Percentiles rank a stretch among this genome's conserved stretches.
Evolutionary conservation across 2,113 vertebrate species (phyloP).

Genomic region (Promerops cafer): DNA sequence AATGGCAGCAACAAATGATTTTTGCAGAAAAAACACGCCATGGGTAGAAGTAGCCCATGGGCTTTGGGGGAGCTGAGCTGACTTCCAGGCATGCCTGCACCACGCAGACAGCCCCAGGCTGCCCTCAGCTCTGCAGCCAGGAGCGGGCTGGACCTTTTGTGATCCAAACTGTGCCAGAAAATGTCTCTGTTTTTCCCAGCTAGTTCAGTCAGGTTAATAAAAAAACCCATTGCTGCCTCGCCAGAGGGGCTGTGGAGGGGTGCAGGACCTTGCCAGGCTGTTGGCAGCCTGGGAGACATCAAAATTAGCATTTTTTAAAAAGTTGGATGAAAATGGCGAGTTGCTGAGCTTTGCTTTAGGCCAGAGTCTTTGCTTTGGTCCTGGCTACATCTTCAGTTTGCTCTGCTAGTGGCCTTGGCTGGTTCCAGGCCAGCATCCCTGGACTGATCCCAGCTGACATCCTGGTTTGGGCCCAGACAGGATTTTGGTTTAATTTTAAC

Average conservation of each 20-base stretch:
- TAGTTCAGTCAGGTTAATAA: not conserved
- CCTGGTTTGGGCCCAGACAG: not conserved
- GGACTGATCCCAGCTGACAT: not conserved
- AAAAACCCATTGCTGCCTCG: fast-evolving
- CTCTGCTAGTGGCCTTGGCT: not conserved
- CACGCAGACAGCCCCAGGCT: not conserved
- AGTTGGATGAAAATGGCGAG: not conserved
- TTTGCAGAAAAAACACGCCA: fast-evolving
- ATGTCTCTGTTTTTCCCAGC: not conserved
- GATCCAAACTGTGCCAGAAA: not conserved
- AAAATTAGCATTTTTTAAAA: not conserved
- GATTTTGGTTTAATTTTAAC: not conserved
- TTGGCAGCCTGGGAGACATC: not conserved
- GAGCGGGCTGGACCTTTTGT: not conserved
- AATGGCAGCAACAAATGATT: fast-evolving
- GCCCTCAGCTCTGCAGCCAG: not conserved
- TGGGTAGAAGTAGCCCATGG: fast-evolving
- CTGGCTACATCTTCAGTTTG: not conserved
- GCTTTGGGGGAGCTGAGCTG: not conserved
- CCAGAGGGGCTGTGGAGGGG: fast-evolving
- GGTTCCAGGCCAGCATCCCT: not conserved
- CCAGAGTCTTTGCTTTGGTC: not conserved
- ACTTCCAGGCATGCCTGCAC: not conserved
- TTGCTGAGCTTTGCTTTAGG: not conserved
- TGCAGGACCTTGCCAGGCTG: not conserved